A percentile compares a stretch with the other conserved stretches of the same genome.
Conservation (phyloP, 2,888 invertebrate species). For the Colletes collaris region DNA sequence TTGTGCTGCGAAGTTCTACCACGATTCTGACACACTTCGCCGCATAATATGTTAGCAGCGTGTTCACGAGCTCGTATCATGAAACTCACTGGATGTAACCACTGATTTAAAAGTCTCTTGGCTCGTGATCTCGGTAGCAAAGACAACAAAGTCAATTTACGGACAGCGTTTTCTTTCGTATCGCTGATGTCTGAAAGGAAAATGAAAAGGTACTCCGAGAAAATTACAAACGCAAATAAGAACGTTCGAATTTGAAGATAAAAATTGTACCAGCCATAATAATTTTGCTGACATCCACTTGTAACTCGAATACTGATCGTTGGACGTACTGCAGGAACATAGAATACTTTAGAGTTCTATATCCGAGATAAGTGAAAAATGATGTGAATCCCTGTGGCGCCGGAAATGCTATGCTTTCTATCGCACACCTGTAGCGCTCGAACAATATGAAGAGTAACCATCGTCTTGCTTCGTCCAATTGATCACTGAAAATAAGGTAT, state of each 20-base stretch:
- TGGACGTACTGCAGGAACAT: constrained; percentile 93
- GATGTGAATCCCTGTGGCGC: constrained; percentile 94
- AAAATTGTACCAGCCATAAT: constrained; percentile 88
- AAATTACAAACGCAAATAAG: not conserved
- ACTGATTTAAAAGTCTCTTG: constrained; percentile 90
- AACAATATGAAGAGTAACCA: constrained; percentile 90
- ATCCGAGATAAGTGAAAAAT: constrained; percentile 94
- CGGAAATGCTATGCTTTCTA: constrained; percentile 91
- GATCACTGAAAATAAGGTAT: constrained; percentile 85
- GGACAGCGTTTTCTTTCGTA: constrained; percentile 86
- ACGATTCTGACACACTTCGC: constrained; percentile 83
- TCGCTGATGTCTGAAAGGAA: constrained; percentile 81
- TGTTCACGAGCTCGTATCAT: constrained; percentile 92
- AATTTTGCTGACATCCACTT: constrained; percentile 93
- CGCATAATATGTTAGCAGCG: constrained; percentile 91
- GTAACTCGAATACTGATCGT: constrained; percentile 92
- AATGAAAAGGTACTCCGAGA: not conserved
- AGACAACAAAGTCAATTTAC: constrained; percentile 89
- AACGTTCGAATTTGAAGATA: not conserved
- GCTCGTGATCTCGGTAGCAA: constrained; percentile 91
- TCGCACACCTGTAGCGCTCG: constrained; percentile 92
- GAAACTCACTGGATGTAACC: constrained; percentile 90
- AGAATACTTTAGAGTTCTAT: constrained; percentile 89
- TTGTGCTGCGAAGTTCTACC: constrained; percentile 78
- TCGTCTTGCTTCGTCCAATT: constrained; percentile 88